Base-by-base conservation (phyloP, 2,888 invertebrate genomes). In the Gisinianus flammeolus region DNA sequence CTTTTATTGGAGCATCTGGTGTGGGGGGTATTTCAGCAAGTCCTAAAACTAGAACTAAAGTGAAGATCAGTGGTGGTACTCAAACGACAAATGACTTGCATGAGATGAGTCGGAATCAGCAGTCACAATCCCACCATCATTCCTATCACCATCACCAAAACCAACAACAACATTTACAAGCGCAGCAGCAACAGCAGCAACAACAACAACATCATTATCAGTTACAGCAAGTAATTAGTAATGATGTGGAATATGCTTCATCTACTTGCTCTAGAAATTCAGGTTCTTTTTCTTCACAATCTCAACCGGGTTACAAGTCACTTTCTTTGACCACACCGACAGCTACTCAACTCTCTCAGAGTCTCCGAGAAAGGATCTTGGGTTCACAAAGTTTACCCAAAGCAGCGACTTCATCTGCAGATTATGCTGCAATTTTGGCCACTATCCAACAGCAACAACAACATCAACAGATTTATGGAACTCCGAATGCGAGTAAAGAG, bases 341-440 rank as follows among this genome's bases (percentile, higher is more conserved):
- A 19, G 95, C 95, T 5, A 93, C 93, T 73, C 95, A 95, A 87
- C 88, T 95, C 68, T 95, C 95, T 24, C 94, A 94, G 83, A 94
- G 93, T 67, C 94, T 95, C 1, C 89, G 95, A 10, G 95, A 95
- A 86, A 89, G 95, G 73, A 90, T 92, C 87, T 91, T 94, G 79
- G 94, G 94, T n/a, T 94, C 94, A 0, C 94, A 94, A 86, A 94
- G 94, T 85, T 87, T 94, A 79, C 94, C 94, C 0, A 95, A 95
- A 86, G 88, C 88, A 31, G 87, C 87, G 31, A 82, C 85, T 22
- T 81, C 84, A 6, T 81, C 85, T 22, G 82, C 84, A 16, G 85
- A 85, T 76, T 85, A 85, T 75, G 84, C 85, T 12, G 85, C 84
- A 0, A 82, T 85, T 31, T 76, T 84, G 73, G 92, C 92, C 86